phyloP scores from a whole-genome alignment of 2,113 vertebrate species.

The Rhinopomastus cyanomelas region DNA sequence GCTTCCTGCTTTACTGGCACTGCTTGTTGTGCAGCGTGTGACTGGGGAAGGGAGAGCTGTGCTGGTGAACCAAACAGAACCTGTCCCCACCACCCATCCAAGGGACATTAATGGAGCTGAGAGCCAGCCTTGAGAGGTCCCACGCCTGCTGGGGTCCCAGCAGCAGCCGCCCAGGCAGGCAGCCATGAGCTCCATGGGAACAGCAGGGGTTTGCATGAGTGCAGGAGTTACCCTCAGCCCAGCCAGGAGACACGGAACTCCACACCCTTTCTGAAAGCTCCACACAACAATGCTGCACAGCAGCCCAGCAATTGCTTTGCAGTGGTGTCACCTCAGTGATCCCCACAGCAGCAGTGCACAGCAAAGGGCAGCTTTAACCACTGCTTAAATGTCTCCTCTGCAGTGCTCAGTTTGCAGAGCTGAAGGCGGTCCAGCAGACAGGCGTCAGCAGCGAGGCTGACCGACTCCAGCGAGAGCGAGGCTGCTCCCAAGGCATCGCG shows the following conservation, averaged over 20 bases:
- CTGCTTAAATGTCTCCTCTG: neutral
- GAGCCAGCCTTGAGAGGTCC: neutral
- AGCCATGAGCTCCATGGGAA: neutral
- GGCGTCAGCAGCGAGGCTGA: neutral
- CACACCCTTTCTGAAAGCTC: neutral
- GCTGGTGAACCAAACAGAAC: neutral
- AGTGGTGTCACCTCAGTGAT: neutral
- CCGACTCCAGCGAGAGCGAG: neutral
- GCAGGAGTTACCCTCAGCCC: neutral
- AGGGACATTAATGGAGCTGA: neutral
- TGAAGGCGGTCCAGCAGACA: neutral
- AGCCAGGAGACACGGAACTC: neutral
- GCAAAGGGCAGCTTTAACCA: neutral
- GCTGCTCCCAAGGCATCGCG: neutral
- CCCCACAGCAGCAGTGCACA: neutral
- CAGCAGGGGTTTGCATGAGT: rapidly evolving
- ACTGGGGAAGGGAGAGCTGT: neutral
- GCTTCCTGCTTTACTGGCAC: neutral
- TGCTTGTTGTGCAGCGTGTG: rapidly evolving
- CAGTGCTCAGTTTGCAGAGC: rapidly evolving
- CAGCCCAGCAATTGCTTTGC: neutral
- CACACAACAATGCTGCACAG: rapidly evolving
- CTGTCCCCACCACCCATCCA: neutral
- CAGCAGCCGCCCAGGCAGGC: neutral
- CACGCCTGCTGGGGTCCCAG: neutral